Evolutionary conservation across 2,888 invertebrate genomes (phyloP).

Genomic region (Trachelus troglodyta): DNA sequence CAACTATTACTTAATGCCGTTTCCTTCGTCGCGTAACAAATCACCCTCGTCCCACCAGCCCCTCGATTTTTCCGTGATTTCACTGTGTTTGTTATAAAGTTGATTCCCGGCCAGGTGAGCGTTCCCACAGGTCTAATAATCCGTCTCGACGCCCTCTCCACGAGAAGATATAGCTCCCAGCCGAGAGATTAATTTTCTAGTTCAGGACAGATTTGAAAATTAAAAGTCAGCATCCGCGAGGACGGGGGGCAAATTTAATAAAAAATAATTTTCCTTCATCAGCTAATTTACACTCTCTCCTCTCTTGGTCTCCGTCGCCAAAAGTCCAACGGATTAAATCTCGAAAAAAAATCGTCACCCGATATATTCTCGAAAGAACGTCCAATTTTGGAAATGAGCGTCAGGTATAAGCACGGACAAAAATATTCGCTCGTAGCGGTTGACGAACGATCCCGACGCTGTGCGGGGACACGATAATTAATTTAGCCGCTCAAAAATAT

Average conservation of each 20-base stretch:
- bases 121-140: slow-evolving; percentile 32
- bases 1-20: no score
- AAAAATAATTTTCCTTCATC: slow-evolving; percentile 15
- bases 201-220: no score
- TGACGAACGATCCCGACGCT: neutral
- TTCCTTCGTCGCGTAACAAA: slow-evolving; percentile 19
- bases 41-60: slow-evolving; percentile 20
- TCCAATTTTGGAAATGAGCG: no score
- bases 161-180: neutral
- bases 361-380: no score
- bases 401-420: no score
- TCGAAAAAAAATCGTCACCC: no score
- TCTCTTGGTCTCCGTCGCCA: neutral
- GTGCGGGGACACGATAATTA: slow-evolving; percentile 1
- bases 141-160: slow-evolving; percentile 2
- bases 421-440: neutral
- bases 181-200: no score
- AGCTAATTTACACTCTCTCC: slow-evolving; percentile 18
- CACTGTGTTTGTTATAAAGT: slow-evolving; percentile 38
- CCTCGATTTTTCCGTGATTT: slow-evolving; percentile 32
- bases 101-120: slow-evolving; percentile 34
- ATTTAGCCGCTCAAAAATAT: neutral
- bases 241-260: no score
- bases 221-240: no score
- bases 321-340: no score